Evolutionary conservation across 2,888 invertebrate genomes (phyloP), one percentile per base, ranked within the genome.

Genomic region (Hirtodrosophila alboralis): DNA sequence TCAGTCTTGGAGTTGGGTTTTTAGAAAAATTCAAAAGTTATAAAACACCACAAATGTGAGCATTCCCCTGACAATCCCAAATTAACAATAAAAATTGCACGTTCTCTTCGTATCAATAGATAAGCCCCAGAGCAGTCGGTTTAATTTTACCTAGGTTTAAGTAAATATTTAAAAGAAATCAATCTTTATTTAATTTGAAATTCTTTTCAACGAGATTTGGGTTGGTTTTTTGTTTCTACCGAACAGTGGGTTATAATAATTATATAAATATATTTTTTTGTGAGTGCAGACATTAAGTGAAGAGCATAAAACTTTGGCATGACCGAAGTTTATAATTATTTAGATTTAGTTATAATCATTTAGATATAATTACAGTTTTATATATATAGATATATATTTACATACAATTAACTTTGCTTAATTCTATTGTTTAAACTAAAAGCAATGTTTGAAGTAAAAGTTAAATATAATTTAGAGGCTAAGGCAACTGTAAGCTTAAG

Each of bases 221-320:
- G n/a, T 14, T 27, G 13, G 6, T 26, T 38, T 28, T 49, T 28
- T 26, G 12, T 44, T 23, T 44, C 34, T 49, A 52, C 54, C 61
- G 59, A 78, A 77, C 54, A 66, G 23, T 47, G 33, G 30, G 43
- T 56, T 47, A 45, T n/a, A 44, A 40, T 40, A 51, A 41, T 33
- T 31, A 59, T 61, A 61, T 57, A 36, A n/a, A n/a, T n/a, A n/a
- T n/a, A n/a, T n/a, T n/a, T 49, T 68, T 28, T 38, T 57, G 57
- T 44, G 41, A 30, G 40, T 45, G 40, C 59, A 45, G 62, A 67
- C 56, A 61, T 58, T 73, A 37, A 53, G 75, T 68, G 78, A 74
- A 84, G 78, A 81, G 78, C 67, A 53, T 69, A 61, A 31, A 44
- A 73, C 63, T 63, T 69, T 62, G 59, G 75, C 66, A 44, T 59